Evolutionary conservation across 2,113 vertebrate genomes (phyloP), one percentile per base, ranked within the genome.

Genomic region (Colossoma macropomum): DNA sequence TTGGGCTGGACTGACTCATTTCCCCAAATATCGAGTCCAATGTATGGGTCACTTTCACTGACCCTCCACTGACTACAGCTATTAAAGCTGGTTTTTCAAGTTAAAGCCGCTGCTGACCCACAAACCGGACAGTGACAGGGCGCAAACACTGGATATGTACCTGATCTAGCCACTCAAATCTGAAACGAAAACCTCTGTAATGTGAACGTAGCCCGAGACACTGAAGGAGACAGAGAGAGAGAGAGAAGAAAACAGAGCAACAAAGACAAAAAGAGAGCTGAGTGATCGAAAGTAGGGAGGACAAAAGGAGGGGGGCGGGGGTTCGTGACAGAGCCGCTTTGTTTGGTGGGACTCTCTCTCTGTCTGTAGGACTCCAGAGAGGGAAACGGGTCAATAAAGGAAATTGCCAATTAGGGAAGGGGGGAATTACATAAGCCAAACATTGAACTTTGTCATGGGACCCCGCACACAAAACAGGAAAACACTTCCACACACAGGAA

Each of bases 381-480:
- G 66, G 80, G 74, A 79, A 81, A 56, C 54, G 48, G 85, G 86
- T 81, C 87, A 86, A 89, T 89, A 86, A 77, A 92, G 91, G 91
- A 92, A 93, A 89, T 77, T 73, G 77, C 83, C 88, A 90, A 92
- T 92, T 86, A 89, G 75, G 79, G 82, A 85, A 86, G 59, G 75
- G 85, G 68, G 84, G 65, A 69, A 71, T 91, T 90, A 89, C 65
- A 73, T 88, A 90, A 88, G 81, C 54, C 74, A n/a, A 21, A 27
- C 62, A 65, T 70, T 5, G 2, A 83, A 75, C 52, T 70, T 27
- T 10, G 72, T 79, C 78, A 84, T 85, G 81, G 90, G 93, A 86
- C 79, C 90, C 41, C 87, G 91, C 88, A 88, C 83, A 88, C 90
- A 87, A 48, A 92, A 91, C 87, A 88, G 93, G 92, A 91, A 94